Percentiles rank a stretch among this genome's conserved stretches.
Evolutionary conservation across 2,113 vertebrate genomes (phyloP).

Genomic region (Catharus minimus): DNA sequence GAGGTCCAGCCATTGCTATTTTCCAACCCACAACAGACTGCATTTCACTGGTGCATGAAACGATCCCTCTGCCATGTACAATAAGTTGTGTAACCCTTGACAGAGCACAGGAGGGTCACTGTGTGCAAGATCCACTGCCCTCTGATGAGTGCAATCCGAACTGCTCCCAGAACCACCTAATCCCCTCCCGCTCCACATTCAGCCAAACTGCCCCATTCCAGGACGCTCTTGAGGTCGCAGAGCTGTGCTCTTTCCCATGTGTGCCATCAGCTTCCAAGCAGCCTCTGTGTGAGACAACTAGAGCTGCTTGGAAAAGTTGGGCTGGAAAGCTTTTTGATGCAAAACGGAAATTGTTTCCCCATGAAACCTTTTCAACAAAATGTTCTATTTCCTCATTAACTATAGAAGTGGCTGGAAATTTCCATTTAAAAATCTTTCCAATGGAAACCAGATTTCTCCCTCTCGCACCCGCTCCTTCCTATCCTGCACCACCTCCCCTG

Average conservation of each 20-base stretch:
- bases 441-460: slow-evolving; percentile 38
- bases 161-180: neutral
- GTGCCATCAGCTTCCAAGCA: slow-evolving; percentile 1
- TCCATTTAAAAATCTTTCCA: slow-evolving; percentile 49
- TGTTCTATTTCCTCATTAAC: slow-evolving; percentile 40
- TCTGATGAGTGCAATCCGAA: neutral
- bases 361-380: slow-evolving; percentile 49
- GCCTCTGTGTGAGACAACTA: neutral
- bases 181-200: accelerated
- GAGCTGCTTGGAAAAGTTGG: neutral
- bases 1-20: slow-evolving; percentile 21
- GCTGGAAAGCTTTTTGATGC: slow-evolving; percentile 43
- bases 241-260: neutral
- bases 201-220: accelerated
- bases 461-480: neutral
- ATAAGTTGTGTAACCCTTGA: neutral
- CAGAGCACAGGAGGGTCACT: neutral
- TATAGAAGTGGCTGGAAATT: slow-evolving; percentile 54
- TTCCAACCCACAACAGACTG: slow-evolving; percentile 40
- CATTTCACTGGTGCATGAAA: slow-evolving; percentile 2
- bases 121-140: neutral
- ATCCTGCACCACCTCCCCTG: neutral
- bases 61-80: neutral
- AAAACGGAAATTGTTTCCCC: slow-evolving; percentile 51
- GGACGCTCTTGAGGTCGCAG: neutral